A percentile compares a stretch with the other conserved stretches of the same genome.
Conservation (phyloP, 1,140 invertebrate genomes). For the Doryteuthis pealeii region DNA sequence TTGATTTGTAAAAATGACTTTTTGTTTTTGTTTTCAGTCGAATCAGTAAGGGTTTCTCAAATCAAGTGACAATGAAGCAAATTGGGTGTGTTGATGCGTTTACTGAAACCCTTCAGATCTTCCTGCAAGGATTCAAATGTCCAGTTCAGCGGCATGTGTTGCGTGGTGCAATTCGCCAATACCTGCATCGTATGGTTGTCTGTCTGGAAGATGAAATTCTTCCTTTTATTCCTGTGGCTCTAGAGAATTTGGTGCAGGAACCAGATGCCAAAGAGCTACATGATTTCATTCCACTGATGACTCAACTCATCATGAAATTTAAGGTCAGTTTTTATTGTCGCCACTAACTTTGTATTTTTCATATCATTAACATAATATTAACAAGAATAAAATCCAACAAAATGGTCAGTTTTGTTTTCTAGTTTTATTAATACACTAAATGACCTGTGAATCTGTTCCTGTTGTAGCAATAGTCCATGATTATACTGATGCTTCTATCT, state of each 20-base stretch:
- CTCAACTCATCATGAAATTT: conserved; percentile 67
- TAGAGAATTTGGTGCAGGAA: conserved; percentile 63
- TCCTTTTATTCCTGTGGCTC: conserved; percentile 64
- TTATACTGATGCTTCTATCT: too few relatives aligned
- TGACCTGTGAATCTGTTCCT: too few relatives aligned
- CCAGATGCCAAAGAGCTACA: conserved; percentile 63
- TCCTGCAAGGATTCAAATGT: conserved; percentile 62
- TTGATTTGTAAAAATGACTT: too few relatives aligned
- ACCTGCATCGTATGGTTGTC: conserved; percentile 67
- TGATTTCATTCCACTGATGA: conserved; percentile 68
- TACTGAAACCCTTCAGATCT: conserved; percentile 63
- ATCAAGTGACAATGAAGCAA: conserved; percentile 64
- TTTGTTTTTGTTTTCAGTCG: conserved; percentile 58
- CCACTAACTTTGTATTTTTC: not conserved
- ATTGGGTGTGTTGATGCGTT: conserved; percentile 64
- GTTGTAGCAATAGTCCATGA: too few relatives aligned
- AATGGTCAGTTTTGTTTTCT: too few relatives aligned
- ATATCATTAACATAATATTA: too few relatives aligned
- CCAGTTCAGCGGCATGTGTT: conserved; percentile 52
- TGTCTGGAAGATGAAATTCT: conserved; percentile 66
- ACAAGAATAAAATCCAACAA: too few relatives aligned
- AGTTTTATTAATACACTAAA: too few relatives aligned
- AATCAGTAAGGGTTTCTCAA: conserved; percentile 67
- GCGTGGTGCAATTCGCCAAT: conserved; percentile 63
- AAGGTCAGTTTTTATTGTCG: conserved; percentile 58